Base-by-base conservation (phyloP, 1,140 invertebrate species). In the Lepidurus arcticus region DNA sequence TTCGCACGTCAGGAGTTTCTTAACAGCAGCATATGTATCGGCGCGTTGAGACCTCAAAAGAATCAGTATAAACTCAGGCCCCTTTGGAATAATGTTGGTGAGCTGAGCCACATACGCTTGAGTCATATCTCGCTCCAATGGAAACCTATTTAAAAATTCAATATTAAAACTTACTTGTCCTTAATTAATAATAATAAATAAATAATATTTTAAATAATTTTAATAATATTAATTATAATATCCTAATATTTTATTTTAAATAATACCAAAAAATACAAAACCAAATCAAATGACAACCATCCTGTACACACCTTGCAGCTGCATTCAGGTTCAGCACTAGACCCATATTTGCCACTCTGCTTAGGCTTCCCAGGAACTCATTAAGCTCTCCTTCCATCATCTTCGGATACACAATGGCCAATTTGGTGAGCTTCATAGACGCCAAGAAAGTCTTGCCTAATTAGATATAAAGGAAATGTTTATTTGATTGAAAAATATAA, bases 21-120 rank as follows among this genome's bases (percentile, higher is more conserved):
- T 98, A 0, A 98, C 90, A 0, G 93, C 91, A 3, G 89, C 86
- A 83, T 98, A 98, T n/a, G 94, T 86, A 83, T 98, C 96, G 80
- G 93, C 91, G 78, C 95, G 86, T 24, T 88, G 86, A 0, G 90
- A 91, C 0, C 95, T 94, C 81, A 92, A 92, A 65, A 98, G 90
- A 0, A 91, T 87, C 0, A 96, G 90, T 0, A 93, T 88, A 7
- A 96, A 85, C 85, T 95, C 53, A 16, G 53, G 53, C 6, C 53
- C 53, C 21, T 65, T 65, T n/a, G 53, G 9, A 21, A 65, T 65
- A 11, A 65, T 11, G 6, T 16, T 21, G 21, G 8, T 10, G 16
- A 65, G 13, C 53, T 65, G 8, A n/a, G 53, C 53, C 8, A 65
- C 53, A 16, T 65, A 65, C 1, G 8, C 13, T 21, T 65, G 53